Base-by-base conservation (phyloP, 2,113 vertebrate genomes). In the Synodontis membranacea region DNA sequence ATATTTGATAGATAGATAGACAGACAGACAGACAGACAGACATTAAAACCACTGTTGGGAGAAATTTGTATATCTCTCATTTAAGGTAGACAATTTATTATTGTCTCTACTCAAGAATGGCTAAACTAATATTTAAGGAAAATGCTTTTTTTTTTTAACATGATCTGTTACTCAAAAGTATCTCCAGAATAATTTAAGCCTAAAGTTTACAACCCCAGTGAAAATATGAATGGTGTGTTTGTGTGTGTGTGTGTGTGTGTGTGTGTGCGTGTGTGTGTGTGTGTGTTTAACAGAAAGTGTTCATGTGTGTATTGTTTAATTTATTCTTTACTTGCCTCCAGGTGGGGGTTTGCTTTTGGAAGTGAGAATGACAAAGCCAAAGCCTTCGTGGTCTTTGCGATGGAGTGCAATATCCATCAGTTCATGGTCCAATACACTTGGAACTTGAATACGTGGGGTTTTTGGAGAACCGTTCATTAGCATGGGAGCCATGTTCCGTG, bases 301-400 rank as follows among this genome's bases (percentile, higher is more conserved):
- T 82, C 21, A 42, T 25, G 14, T n/a, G 6, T 74, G 42, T 78
- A 2, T 37, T 80, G 19, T 80, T 56, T 4, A 34, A 23, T 54
- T 80, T 79, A 34, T 79, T 80, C 50, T 85, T 87, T 64, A 81
- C 76, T 95, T 89, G 98, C 98, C 98, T 92, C 98, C 97, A 7
- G 97, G 97, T 19, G 98, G 97, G 34, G 97, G 97, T 89, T 97
- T 99, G 94, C 92, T 98, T 93, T 99, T 99, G 1, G 98, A 99
- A 21, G 98, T 99, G 87, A 99, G 97, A 90, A 99, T 99, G 90
- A 99, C 97, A 0, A 99, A 99, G 28, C 98, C 98, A 80, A 99
- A 99, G 7, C 98, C 98, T 91, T 99, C 98, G 0, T 95, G 97
- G 90, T 99, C 98, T 89, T 94, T 97, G 48, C 97, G 93, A 85